Evolutionary conservation across 2,113 vertebrate species (phyloP), one percentile per base, ranked within the genome.

Genomic region (Syrrhaptes paradoxus): DNA sequence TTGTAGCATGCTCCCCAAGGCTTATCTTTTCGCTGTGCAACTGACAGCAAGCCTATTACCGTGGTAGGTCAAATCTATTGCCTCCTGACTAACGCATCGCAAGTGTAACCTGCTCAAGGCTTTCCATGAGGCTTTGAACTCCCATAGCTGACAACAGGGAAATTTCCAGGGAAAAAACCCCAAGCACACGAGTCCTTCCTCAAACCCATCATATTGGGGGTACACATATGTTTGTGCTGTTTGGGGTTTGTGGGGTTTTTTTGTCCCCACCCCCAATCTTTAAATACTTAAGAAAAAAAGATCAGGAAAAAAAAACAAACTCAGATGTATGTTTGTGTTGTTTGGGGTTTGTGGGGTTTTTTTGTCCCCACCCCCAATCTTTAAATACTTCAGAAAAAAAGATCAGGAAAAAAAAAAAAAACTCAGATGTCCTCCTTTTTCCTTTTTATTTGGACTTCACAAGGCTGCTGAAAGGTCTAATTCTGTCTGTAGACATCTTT

Each of bases 161-260:
- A 72, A 49, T 34, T 51, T 22, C n/a, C 10, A 36, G 43, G 12
- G 3, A 71, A 72, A 65, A 55, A 26, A 11, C 1, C 29, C 18
- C 6, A 57, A 68, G 7, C 17, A 34, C 18, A 45, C 16, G 58
- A 75, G 28, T 88, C 13, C 9, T 65, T 31, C 79, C 38, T 54
- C 38, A 59, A 70, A 70, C 3, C 10, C 17, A 29, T 22, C 17
- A 34, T 4, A 19, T 7, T n/a, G 16, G 28, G 13, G 41, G 41
- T 41, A 41, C 41, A 41, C 41, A 41, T 41, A 11, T 13, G 41
- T 41, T 41, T 41, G 38, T 41, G 38, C 12, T 41, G 38, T 41
- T 41, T 41, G 38, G 18, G 24, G 0, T 2, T 29, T 6, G 16
- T 4, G 28, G 1, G 52, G 6, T n/a, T 7, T 67, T 67, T 22